phyloP scores from a whole-genome alignment of 1,140 invertebrate genomes.

The Hyles euphorbiae region DNA sequence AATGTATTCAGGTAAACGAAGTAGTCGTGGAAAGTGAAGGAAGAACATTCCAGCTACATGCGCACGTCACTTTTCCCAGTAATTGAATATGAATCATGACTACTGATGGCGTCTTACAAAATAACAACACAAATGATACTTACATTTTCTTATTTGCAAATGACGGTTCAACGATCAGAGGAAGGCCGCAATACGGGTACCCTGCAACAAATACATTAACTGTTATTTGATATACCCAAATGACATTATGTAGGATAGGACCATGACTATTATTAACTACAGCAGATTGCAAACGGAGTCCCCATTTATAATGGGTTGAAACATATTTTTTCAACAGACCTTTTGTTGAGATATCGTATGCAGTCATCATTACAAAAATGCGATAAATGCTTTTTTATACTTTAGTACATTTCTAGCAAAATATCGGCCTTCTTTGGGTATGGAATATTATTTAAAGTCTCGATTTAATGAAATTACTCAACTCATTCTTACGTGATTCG shows the following conservation, averaged over 20 bases:
- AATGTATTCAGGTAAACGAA: background rate
- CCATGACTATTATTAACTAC: background rate
- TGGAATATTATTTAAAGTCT: too few species aligned
- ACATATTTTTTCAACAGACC: too few species aligned
- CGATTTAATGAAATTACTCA: too few species aligned
- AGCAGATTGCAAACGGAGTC: background rate
- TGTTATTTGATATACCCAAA: background rate
- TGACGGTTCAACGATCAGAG: slow-evolving; percentile 62
- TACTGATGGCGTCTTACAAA: background rate
- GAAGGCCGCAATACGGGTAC: slow-evolving; percentile 61
- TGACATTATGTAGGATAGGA: too few species aligned
- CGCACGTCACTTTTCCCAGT: too few species aligned
- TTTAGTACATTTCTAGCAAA: too few species aligned
- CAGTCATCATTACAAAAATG: too few species aligned
- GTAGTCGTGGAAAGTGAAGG: background rate
- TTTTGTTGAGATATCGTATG: too few species aligned
- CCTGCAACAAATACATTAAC: slow-evolving; percentile 36
- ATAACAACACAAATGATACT: slow-evolving; percentile 24
- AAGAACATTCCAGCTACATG: background rate
- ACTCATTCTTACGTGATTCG: too few species aligned
- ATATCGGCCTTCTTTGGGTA: too few species aligned
- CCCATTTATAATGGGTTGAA: too few species aligned
- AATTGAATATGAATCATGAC: background rate
- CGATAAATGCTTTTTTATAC: too few species aligned
- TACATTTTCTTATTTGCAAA: slow-evolving; percentile 67